Evolutionary conservation across 2,113 vertebrate genomes (phyloP).

Genomic region (Mobula hypostoma): DNA sequence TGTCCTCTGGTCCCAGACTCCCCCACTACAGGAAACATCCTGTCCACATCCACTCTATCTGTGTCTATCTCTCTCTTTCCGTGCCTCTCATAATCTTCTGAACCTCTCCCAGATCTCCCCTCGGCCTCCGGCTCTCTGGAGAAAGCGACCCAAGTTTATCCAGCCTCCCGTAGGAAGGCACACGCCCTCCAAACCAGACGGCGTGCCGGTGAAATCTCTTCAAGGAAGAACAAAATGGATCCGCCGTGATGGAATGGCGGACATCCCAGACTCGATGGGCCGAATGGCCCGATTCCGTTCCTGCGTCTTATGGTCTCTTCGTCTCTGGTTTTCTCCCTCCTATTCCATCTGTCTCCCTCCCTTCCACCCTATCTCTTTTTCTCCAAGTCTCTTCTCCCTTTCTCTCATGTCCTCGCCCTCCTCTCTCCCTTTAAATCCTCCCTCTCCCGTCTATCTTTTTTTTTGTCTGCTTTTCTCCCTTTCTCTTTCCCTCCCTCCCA

Average conservation of each 20-base stretch:
- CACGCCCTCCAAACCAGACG: no score
- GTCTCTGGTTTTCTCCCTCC: not conserved
- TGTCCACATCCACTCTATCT: no score
- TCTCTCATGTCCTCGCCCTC: not conserved
- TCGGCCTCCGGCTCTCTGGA: no score
- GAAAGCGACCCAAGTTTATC: no score
- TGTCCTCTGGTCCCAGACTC: no score
- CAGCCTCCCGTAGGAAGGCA: no score
- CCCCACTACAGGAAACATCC: no score
- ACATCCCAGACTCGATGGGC: not conserved
- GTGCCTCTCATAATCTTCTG: no score
- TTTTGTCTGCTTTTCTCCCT: not conserved
- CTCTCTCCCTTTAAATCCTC: not conserved
- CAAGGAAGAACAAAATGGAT: not conserved
- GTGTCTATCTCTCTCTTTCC: no score
- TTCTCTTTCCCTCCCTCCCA: no score
- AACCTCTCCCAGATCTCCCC: no score
- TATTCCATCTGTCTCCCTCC: not conserved
- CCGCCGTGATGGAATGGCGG: not conserved
- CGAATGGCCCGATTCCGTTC: no score
- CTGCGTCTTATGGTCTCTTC: not conserved
- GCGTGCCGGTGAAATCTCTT: not conserved
- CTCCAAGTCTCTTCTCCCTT: not conserved
- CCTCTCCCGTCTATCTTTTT: not conserved
- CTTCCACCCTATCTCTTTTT: conserved; percentile 39